Evolutionary conservation across 2,888 invertebrate genomes (phyloP).

Genomic region (Cephus runcator): DNA sequence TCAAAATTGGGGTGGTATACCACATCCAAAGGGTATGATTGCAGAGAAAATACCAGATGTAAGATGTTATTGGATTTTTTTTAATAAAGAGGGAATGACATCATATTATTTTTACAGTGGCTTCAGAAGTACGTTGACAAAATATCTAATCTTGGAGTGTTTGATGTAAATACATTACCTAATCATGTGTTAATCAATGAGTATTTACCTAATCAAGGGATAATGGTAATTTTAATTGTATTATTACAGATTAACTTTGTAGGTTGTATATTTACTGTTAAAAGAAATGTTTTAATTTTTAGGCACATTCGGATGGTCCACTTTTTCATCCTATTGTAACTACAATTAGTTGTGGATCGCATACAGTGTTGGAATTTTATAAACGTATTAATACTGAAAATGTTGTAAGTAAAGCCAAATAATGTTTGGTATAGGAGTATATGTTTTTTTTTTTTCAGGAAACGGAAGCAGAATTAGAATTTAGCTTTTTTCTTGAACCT

Average conservation of each 20-base stretch:
- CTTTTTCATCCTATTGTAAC: conserved; percentile 92
- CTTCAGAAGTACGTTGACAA: conserved; percentile 77
- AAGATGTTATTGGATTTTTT: conserved; percentile 23
- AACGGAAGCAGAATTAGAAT: conserved; percentile 63
- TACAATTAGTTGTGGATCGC: conserved; percentile 92
- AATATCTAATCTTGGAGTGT: conserved; percentile 76
- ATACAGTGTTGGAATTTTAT: conserved; percentile 89
- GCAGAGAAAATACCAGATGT: conserved; percentile 83
- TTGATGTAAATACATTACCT: conserved; percentile 76
- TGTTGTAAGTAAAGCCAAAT: conserved; percentile 47
- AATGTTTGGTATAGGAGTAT: conserved; percentile 5
- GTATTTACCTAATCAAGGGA: conserved; percentile 92
- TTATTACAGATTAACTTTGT: neutral
- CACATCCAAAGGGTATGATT: conserved; percentile 93
- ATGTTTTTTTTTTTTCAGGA: conserved; percentile 33
- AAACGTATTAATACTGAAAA: conserved; percentile 65
- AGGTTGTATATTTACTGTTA: neutral
- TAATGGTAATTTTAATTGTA: conserved; percentile 73
- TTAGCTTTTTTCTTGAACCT: conserved; percentile 85
- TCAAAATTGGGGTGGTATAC: conserved; percentile 98
- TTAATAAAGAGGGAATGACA: neutral
- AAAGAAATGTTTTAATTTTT: conserved; percentile 17
- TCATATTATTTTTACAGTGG: conserved; percentile 71
- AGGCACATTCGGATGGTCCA: conserved; percentile 95
- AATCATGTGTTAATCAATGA: conserved; percentile 97